A percentile compares a stretch with the other conserved stretches of the same genome.
These are phyloP conservation scores for Arbacia lixula DNA, from an alignment of 53 echinoderm and acorn worm genomes.

Conservation along the genomic window DNA sequence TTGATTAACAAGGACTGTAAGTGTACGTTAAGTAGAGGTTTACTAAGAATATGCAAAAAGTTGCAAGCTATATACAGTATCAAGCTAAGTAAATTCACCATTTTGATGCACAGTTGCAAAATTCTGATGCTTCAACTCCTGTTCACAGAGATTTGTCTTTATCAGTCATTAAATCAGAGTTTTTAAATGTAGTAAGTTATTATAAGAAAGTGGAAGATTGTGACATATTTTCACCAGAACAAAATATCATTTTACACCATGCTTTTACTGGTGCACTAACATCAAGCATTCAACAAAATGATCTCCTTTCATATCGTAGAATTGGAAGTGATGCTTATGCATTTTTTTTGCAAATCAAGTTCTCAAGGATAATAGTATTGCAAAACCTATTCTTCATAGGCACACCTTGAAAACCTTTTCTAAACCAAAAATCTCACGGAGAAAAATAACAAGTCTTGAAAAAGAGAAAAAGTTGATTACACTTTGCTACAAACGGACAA, in stretches of 20 bases:
- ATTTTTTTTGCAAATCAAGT: slow-evolving; percentile 1
- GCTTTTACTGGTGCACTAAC: not conserved
- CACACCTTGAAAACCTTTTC: slow-evolving; percentile 63
- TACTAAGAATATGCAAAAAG: slow-evolving; percentile 32
- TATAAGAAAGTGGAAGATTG: not conserved
- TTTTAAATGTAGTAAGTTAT: slow-evolving; percentile 9
- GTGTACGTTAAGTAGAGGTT: slow-evolving; percentile 47
- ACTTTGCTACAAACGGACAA: slow-evolving; percentile 64
- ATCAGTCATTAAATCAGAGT: slow-evolving; percentile 22
- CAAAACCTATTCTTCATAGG: slow-evolving; percentile 6
- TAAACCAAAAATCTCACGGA: slow-evolving; percentile 57
- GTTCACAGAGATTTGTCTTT: slow-evolving; percentile 11
- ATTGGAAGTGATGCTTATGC: slow-evolving; percentile 17
- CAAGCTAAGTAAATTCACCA: slow-evolving; percentile 10
- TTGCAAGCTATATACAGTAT: slow-evolving; percentile 32
- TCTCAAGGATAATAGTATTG: slow-evolving; percentile 6
- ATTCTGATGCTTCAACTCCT: not conserved
- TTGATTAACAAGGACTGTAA: slow-evolving; percentile 62
- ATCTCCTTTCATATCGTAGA: not conserved
- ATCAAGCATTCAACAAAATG: not conserved
- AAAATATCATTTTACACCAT: not conserved
- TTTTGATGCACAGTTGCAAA: slow-evolving; percentile 20
- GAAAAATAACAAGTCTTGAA: slow-evolving; percentile 61
- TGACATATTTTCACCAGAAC: not conserved
- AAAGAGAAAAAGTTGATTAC: slow-evolving; percentile 69